A percentile compares a stretch with the other conserved stretches of the same genome.
Evolutionary conservation across 2,113 vertebrate genomes (phyloP).

Genomic region (Aldabrachelys gigantea): DNA sequence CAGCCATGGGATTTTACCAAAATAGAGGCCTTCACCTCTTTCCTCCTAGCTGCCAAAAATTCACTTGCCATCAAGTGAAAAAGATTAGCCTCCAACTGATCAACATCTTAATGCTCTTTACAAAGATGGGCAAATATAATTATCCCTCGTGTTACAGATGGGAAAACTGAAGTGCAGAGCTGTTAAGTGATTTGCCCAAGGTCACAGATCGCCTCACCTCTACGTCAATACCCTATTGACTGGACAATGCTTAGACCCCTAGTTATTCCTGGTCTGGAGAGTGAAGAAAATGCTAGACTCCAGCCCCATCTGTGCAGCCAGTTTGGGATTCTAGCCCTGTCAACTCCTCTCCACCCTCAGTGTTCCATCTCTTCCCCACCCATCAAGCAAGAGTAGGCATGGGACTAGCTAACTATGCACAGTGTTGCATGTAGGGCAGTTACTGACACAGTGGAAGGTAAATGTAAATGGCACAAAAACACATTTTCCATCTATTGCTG

Average conservation of each 20-base stretch:
- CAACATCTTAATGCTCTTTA: not conserved
- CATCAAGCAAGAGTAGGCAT: not conserved
- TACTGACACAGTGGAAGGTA: not conserved
- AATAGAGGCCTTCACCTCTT: slow-evolving; percentile 37
- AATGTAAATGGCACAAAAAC: not conserved
- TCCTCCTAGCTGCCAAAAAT: slow-evolving; percentile 38
- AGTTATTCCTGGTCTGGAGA: not conserved
- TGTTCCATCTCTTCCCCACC: not conserved
- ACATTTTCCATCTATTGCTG: not conserved
- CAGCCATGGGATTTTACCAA: slow-evolving; percentile 48
- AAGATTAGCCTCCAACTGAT: slow-evolving; percentile 31
- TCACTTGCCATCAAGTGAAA: slow-evolving; percentile 49
- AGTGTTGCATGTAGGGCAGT: not conserved
- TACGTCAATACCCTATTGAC: not conserved
- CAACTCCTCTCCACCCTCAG: not conserved
- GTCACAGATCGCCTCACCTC: not conserved
- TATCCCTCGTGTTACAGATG: slow-evolving; percentile 1
- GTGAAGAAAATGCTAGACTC: not conserved
- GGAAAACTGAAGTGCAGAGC: not conserved
- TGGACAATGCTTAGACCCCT: not conserved
- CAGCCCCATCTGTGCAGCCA: not conserved
- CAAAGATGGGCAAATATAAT: not conserved
- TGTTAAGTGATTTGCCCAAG: slow-evolving; percentile 53
- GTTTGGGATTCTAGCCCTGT: not conserved
- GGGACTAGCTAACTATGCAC: not conserved